These are phyloP conservation scores for Tichodroma muraria DNA, from an alignment of 2,113 vertebrate species.

Conservation along the genomic window DNA sequence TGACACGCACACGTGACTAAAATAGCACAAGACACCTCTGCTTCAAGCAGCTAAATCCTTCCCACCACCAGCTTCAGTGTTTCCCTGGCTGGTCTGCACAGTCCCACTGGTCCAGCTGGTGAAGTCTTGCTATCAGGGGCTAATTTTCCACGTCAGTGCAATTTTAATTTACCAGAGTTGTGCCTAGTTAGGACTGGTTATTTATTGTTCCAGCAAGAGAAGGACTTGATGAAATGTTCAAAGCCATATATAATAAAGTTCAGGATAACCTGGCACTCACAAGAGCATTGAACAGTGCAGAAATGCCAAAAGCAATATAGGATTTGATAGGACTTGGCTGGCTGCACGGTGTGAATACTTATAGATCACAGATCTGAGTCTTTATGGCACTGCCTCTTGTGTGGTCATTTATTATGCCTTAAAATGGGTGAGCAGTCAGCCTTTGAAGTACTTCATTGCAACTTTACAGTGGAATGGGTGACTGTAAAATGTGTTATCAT, in stretches of 20 bases:
- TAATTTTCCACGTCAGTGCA: neutral
- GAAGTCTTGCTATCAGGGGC: neutral
- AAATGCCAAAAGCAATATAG: slow-evolving; percentile 14
- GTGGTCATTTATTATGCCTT: neutral
- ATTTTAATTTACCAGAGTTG: slow-evolving; percentile 12
- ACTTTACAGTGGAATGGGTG: neutral
- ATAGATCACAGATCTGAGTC: neutral
- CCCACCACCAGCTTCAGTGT: neutral
- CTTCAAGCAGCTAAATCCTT: neutral
- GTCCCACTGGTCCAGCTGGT: neutral
- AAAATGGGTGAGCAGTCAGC: neutral
- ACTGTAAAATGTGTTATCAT: neutral
- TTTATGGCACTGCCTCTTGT: neutral
- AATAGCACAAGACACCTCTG: slow-evolving; percentile 5
- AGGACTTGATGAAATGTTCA: neutral
- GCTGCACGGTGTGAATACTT: neutral
- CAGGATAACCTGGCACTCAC: neutral
- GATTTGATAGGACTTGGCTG: slow-evolving; percentile 3
- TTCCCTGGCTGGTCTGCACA: neutral
- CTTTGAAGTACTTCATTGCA: neutral
- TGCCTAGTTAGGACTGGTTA: neutral
- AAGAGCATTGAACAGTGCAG: neutral
- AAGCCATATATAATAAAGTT: neutral
- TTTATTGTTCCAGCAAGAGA: slow-evolving; percentile 9
- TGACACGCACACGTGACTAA: neutral